Base-by-base conservation (phyloP, 2,113 vertebrate genomes). In the Hystrix brachyura region DNA sequence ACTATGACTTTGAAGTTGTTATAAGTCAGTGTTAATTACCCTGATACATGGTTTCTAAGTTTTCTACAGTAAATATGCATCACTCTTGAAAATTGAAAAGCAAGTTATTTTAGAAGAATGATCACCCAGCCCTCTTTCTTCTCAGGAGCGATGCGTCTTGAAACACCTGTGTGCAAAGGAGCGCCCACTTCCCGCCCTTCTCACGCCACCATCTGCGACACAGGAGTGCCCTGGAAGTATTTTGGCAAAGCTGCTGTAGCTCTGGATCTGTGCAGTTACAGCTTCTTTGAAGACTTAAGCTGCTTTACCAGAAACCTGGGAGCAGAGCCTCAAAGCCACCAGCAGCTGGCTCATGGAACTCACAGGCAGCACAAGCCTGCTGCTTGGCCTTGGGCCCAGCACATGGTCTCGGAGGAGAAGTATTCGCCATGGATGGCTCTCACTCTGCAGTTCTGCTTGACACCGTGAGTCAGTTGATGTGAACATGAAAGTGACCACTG, bases 221-320 rank as follows among this genome's bases (percentile, higher is more conserved):
- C 46, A 38, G 51, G 12, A 38, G 59, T 34, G 34, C 65, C n/a
- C 76, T 81, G 91, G 43, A 82, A 87, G n/a, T 38, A 18, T 48
- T 83, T 94, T 55, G 91, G 64, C 78, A 86, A 93, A 46, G 5
- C 19, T 57, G 14, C 64, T 65, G 51, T 55, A 55, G 23, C 23
- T 96, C 90, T 59, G 91, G 38, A 6, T 87, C 90, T 74, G 13
- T 81, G 53, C 18, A 18, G 71, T 71, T n/a, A 8, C 64, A 81
- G 60, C 29, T 60, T 60, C 60, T 80, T 94, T 91, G 53, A 82
- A 94, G 79, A 91, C 83, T 86, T 93, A 76, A 91, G 79, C 65
- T 79, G 48, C 51, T 94, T 97, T 96, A 64, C 79, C 82, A 95
- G 90, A 91, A 97, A 94, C 90, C 60, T 78, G 82, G 91, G 78